phyloP scores from a whole-genome alignment of 2,888 invertebrate species.

The Caenorhabditis japonica region DNA sequence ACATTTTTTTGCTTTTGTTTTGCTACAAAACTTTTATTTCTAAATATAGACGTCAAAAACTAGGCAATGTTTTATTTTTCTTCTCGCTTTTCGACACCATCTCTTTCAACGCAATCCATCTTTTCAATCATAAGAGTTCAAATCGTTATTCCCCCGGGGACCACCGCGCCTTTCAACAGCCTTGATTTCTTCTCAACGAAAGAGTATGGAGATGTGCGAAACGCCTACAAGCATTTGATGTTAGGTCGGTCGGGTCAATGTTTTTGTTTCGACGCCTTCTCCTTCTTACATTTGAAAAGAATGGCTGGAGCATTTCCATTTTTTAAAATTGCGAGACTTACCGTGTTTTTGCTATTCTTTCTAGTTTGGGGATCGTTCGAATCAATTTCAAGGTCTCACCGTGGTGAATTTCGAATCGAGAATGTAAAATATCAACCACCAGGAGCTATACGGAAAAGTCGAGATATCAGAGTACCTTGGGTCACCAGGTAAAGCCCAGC shows the following conservation, averaged over 20 bases:
- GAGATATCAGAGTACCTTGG: neutral
- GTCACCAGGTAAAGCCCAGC: conserved; percentile 9
- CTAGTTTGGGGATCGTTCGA: too few relatives aligned
- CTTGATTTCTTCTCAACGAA: conserved; percentile 33
- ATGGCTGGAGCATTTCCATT: too few relatives aligned
- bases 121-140: conserved; percentile 43
- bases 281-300: too few relatives aligned
- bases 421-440: conserved; percentile 27
- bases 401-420: conserved; percentile 22
- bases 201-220: conserved; percentile 14
- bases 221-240: conserved; percentile 35
- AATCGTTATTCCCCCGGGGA: conserved; percentile 16
- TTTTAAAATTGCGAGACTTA: conserved; percentile 8
- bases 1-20: too few relatives aligned
- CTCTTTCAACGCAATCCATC: conserved; percentile 20
- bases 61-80: too few relatives aligned
- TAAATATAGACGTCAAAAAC: too few relatives aligned
- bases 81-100: conserved; percentile 43
- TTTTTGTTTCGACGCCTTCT: conserved; percentile 26
- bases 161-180: conserved; percentile 32
- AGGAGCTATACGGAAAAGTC: conserved; percentile 1
- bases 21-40: too few relatives aligned
- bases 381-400: neutral
- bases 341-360: conserved; percentile 3
- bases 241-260: conserved; percentile 20